Percentiles rank a stretch among this genome's conserved stretches.
phyloP scores from a whole-genome alignment of 2,113 vertebrate species.

The Oceanodroma tethys region DNA sequence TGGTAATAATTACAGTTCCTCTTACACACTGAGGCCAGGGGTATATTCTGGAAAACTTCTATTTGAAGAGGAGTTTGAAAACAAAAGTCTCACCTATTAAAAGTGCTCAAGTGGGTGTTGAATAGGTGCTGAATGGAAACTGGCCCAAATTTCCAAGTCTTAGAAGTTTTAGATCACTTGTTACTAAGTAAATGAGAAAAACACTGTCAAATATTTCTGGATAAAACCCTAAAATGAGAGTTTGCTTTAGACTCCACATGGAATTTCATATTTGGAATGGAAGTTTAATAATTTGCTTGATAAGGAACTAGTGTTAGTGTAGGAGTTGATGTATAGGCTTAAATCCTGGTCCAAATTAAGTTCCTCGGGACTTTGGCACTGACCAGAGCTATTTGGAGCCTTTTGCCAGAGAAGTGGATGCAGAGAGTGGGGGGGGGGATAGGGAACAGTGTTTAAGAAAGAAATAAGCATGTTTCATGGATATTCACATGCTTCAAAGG shows the following conservation, averaged over 20 bases:
- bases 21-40: background rate
- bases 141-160: background rate
- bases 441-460: background rate
- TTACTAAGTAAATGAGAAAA: slow-evolving; percentile 15
- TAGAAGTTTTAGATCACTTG: background rate
- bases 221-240: background rate
- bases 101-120: background rate
- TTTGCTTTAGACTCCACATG: background rate
- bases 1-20: background rate
- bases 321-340: background rate
- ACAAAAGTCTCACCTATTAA: background rate
- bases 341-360: background rate
- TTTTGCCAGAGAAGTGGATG: background rate
- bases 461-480: background rate
- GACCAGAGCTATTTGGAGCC: background rate
- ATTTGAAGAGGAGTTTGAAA: background rate
- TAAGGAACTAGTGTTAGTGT: background rate
- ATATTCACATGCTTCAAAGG: background rate
- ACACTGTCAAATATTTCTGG: background rate
- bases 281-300: background rate
- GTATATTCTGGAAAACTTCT: background rate
- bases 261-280: background rate
- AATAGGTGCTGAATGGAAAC: slow-evolving; percentile 10
- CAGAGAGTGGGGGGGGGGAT: background rate
- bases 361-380: background rate